Evolutionary conservation across 1,140 invertebrate genomes (phyloP).

Genomic region (Drosophila pectinifera): DNA sequence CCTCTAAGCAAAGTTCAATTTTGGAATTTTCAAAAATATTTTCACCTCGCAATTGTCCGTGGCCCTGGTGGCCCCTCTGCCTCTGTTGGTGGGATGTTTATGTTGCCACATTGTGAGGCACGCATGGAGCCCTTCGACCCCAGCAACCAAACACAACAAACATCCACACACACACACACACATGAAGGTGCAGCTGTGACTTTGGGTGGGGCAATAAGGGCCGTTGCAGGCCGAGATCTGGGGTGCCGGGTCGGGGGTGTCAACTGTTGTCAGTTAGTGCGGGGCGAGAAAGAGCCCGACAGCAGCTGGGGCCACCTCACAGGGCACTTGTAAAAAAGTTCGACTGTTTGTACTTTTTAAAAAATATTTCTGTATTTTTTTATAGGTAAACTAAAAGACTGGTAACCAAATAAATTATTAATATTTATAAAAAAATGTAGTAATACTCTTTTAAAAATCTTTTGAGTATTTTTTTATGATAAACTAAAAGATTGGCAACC

Average conservation of each 20-base stretch:
- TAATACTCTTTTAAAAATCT: too few relatives aligned
- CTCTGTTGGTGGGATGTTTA: constrained; percentile 67
- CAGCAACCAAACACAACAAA: constrained; percentile 31
- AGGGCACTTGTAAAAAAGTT: constrained; percentile 17
- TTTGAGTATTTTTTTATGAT: too few relatives aligned
- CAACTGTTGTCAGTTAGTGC: constrained; percentile 64
- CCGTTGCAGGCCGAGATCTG: constrained; percentile 4
- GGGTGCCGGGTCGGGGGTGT: constrained; percentile 29
- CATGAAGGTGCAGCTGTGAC: constrained; percentile 59
- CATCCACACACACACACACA: constrained; percentile 21
- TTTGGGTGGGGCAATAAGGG: constrained; percentile 42
- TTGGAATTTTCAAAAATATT: constrained; percentile 42
- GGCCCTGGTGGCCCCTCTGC: constrained; percentile 2
- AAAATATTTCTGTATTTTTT: not conserved
- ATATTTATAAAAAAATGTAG: too few relatives aligned
- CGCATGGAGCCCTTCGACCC: constrained; percentile 57
- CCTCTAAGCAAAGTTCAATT: constrained; percentile 6
- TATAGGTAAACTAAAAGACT: not conserved
- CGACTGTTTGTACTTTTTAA: not conserved
- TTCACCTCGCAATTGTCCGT: constrained; percentile 17
- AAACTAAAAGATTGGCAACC: too few relatives aligned
- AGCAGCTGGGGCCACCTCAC: constrained; percentile 21
- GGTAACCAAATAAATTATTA: too few relatives aligned
- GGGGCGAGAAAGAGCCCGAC: constrained; percentile 5
- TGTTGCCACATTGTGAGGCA: constrained; percentile 72